Evolutionary conservation across 2,888 invertebrate genomes (phyloP).

Genomic region (Napeogenes sylphis): DNA sequence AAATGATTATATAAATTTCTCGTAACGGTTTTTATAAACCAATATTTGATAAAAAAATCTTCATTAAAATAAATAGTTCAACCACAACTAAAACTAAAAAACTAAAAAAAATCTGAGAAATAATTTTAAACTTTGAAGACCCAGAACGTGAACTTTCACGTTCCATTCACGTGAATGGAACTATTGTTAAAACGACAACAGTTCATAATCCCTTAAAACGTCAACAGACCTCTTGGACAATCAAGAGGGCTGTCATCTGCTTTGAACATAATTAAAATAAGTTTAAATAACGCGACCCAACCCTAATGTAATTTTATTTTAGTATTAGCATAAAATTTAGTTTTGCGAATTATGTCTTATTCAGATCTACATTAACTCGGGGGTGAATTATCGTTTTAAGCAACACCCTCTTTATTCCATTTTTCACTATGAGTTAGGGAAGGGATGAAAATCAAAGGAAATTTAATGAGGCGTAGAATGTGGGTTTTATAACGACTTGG

Average conservation of each 20-base stretch:
- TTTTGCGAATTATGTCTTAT: constrained; percentile 74
- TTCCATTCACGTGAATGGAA: too few relatives aligned
- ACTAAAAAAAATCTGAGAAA: too few relatives aligned
- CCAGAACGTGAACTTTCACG: too few relatives aligned
- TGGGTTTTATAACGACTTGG: constrained; percentile 35
- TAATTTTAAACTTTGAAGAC: too few relatives aligned
- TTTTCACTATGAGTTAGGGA: constrained; percentile 56
- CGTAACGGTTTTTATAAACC: too few relatives aligned
- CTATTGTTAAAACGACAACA: neutral
- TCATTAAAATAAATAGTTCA: too few relatives aligned
- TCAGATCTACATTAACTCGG: constrained; percentile 43
- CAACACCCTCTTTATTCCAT: constrained; percentile 63
- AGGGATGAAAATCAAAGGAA: constrained; percentile 38
- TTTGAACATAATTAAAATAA: constrained; percentile 78
- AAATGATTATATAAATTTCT: too few relatives aligned
- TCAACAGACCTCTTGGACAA: constrained; percentile 51
- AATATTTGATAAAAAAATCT: too few relatives aligned
- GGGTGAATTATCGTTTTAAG: constrained; percentile 69
- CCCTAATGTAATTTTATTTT: constrained; percentile 71
- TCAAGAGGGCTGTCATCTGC: constrained; percentile 78
- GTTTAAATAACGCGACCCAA: constrained; percentile 74
- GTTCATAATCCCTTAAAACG: constrained; percentile 40
- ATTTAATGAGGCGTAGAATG: constrained; percentile 39
- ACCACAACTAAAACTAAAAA: too few relatives aligned
- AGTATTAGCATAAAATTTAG: constrained; percentile 77